Percentiles rank a stretch among this genome's conserved stretches.
phyloP scores from a whole-genome alignment of 53 echinoderm and acorn worm species.

The Luidia sarsii region DNA sequence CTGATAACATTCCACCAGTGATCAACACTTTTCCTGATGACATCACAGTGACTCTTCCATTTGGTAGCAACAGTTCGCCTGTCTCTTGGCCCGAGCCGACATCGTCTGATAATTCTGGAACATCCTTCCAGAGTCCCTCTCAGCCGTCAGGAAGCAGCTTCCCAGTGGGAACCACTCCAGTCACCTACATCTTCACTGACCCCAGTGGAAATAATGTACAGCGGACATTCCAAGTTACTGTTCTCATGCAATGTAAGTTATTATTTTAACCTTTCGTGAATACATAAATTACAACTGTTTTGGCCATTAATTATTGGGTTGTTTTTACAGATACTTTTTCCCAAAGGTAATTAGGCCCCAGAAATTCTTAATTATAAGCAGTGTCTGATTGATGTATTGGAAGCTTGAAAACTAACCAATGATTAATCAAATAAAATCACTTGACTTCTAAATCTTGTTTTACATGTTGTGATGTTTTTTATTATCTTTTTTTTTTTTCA shows the following conservation, averaged over 20 bases:
- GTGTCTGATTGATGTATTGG: too few relatives aligned
- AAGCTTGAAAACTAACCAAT: too few relatives aligned
- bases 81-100: constrained; percentile 66
- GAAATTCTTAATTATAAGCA: too few relatives aligned
- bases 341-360: neutral
- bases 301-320: constrained; percentile 28
- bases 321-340: neutral
- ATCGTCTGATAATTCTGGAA: constrained; percentile 69
- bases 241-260: constrained; percentile 17
- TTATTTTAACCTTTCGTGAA: too few relatives aligned
- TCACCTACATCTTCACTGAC: constrained; percentile 67
- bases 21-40: constrained; percentile 54
- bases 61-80: constrained; percentile 30
- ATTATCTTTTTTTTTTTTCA: neutral
- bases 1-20: constrained; percentile 39
- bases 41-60: constrained; percentile 56
- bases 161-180: constrained; percentile 46
- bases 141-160: constrained; percentile 22
- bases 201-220: constrained; percentile 32
- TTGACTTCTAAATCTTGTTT: too few relatives aligned
- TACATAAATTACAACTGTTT: too few relatives aligned
- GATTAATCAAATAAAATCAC: too few relatives aligned
- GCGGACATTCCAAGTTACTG: constrained; percentile 44
- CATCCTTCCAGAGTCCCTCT: constrained; percentile 3
- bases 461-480: too few relatives aligned